Evolutionary conservation across 2,113 vertebrate species (phyloP), one percentile per base, ranked within the genome.

Genomic region (Steatornis caripensis): DNA sequence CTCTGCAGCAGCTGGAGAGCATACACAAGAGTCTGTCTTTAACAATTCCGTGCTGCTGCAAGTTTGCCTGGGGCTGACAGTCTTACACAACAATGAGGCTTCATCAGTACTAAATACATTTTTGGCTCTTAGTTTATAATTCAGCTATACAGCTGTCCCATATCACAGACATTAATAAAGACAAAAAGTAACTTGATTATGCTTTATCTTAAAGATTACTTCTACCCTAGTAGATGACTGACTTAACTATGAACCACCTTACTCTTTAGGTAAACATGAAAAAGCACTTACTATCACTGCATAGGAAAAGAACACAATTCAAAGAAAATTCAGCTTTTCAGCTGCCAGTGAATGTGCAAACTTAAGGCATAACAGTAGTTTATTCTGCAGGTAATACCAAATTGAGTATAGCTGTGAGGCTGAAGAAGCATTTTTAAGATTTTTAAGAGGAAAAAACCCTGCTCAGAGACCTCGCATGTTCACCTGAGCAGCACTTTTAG

Each of bases 391-490:
- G 20, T 58, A 65, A 34, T 58, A 57, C 8, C 32, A 74, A 30
- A 51, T 45, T 0, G 0, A 64, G 15, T 32, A 24, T 5, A 87
- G 46, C n/a, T 66, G 8, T 58, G 39, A 84, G 30, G 15, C 41
- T 79, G 39, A 93, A 77, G 17, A 70, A 68, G 7, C 15, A 12
- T 62, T 84, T 83, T 61, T 18, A 75, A 46, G 37, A 48, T 51
- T 87, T 87, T 65, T 70, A 32, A 41, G 27, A 51, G 51, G 8
- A 22, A 95, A 89, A 91, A 91, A 55, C 23, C 27, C 46, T 91
- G 37, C 43, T 66, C 13, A 21, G 71, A 84, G 26, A 84, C 24
- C 17, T 87, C 20, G 48, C 4, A 3, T 2, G 45, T 53, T 89
- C 49, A 79, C 26, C 32, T 19, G 10, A 87, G 21, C 64, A 87